These are phyloP conservation scores for Mormyrops boulengeri DNA, from an alignment of 2,797 vertebrate species.

Conservation along the genomic window DNA sequence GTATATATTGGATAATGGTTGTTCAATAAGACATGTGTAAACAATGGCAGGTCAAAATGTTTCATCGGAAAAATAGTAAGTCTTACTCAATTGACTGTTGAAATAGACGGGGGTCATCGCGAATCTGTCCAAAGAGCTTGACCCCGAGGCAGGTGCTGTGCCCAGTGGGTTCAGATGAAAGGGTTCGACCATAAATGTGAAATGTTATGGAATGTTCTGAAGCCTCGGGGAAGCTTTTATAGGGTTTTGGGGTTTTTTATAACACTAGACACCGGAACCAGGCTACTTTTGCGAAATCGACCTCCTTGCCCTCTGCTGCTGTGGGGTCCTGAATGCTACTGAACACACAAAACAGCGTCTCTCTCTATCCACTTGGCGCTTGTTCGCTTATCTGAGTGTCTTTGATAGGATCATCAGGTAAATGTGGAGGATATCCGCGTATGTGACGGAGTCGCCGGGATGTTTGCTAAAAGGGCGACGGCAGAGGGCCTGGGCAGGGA, in stretches of 20 bases:
- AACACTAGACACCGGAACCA: background rate
- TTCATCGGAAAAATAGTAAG: background rate
- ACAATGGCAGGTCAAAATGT: no score
- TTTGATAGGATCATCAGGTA: background rate
- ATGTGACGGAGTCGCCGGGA: background rate
- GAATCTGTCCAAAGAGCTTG: background rate
- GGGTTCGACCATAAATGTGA: background rate
- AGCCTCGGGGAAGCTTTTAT: background rate
- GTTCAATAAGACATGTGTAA: no score
- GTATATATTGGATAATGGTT: no score
- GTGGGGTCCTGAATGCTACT: background rate
- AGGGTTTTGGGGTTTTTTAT: background rate
- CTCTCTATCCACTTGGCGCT: background rate
- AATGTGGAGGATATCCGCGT: background rate
- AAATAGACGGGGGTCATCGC: background rate
- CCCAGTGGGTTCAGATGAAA: background rate
- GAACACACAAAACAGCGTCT: background rate
- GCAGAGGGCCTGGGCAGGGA: background rate
- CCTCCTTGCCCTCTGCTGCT: background rate
- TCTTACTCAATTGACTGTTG: background rate
- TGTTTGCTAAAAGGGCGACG: background rate
- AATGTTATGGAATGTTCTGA: background rate
- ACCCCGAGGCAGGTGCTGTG: background rate
- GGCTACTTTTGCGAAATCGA: background rate
- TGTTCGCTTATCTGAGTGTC: background rate